Base-by-base conservation (phyloP, 2,797 vertebrate genomes). In the Microchirus variegatus region DNA sequence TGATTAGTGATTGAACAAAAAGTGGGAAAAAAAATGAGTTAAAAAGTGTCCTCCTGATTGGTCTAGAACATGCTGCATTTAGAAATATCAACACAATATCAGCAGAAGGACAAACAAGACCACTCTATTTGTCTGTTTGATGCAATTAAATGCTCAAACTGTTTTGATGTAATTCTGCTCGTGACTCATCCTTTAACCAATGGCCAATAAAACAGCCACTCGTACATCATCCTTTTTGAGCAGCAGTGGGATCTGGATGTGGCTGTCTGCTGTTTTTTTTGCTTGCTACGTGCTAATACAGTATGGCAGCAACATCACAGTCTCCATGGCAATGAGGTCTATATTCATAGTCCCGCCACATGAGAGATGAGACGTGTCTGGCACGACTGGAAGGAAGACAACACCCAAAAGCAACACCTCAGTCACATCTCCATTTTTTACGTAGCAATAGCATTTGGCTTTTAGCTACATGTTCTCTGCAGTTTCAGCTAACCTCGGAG, bases 1-100 rank as follows among this genome's bases (percentile, higher is more conserved):
- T 75, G 76, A 84, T 86, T 80, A 67, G 69, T 54, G 48, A 70
- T 60, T 70, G 50, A 59, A 67, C 55, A 59, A 53, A 80, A 59
- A 10, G n/a, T 38, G 37, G 18, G 11, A 47, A 1, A 10, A 26
- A 47, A 37, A 31, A 31, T 6, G 8, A 31, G 7, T n/a, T 40
- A 63, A 37, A 26, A 12, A 6, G 41, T 52, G 44, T 70, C 18
- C 9, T 61, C 37, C 44, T 61, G 69, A 75, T 76, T 68, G 50
- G 65, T 70, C 12, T n/a, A 17, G 48, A 50, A 31, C 41, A 40
- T 26, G 4, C 10, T n/a, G 37, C 19, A 43, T 53, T 49, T 46
- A 47, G 16, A 53, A 44, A 62, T n/a, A 51, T 35, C 37, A 38
- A 36, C 5, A 31, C 31, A 31, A 31, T 31, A 31, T 31, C 31